Base-by-base conservation (phyloP, 2,113 vertebrate species). In the Aegithalos caudatus region DNA sequence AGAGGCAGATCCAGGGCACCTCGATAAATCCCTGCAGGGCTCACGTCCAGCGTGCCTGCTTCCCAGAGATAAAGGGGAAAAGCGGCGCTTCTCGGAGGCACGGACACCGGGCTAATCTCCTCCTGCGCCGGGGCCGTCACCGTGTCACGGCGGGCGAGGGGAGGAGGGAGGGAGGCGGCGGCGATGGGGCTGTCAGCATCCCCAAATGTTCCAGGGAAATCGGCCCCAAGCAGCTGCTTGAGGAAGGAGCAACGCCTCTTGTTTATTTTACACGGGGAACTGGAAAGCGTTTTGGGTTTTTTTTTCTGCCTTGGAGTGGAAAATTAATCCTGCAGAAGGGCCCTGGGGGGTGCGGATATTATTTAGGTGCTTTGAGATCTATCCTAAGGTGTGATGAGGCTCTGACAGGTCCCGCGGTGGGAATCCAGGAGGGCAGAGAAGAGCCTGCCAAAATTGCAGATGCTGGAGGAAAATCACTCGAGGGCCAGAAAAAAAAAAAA, bases 1-100 rank as follows among this genome's bases (percentile, higher is more conserved):
- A 21, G 56, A 91, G 65, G 92, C 70, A 66, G 86, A 95, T 95
- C 94, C 94, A 93, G 86, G 90, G 90, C 92, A 84, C 94, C 95
- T 95, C 37, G 70, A 96, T 97, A 97, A 98, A 97, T 93, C 96
- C 97, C 97, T 53, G 80, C 51, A 94, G 95, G 97, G 97, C 98
- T 97, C 86, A 38, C 94, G 83, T 97, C 97, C 98, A 98, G 97
- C 84, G 8, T 7, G 24, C 92, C 98, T 98, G 97, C 94, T 98
- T 97, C 90, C 88, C 91, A 82, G 97, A 98, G 98, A 98, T 98
- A 98, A 98, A 95, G 94, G 95, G 96, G 61, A 97, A 97, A 97
- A 97, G 88, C 82, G 20, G 38, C 18, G 61, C 73, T 97, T 56
- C 95, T 97, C 25, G 10, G 35, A 94, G 95, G 95, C 94, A 17